A percentile compares a stretch with the other conserved stretches of the same genome.
Conservation (phyloP, 1,140 invertebrate species). For the Drosophila insularis region DNA sequence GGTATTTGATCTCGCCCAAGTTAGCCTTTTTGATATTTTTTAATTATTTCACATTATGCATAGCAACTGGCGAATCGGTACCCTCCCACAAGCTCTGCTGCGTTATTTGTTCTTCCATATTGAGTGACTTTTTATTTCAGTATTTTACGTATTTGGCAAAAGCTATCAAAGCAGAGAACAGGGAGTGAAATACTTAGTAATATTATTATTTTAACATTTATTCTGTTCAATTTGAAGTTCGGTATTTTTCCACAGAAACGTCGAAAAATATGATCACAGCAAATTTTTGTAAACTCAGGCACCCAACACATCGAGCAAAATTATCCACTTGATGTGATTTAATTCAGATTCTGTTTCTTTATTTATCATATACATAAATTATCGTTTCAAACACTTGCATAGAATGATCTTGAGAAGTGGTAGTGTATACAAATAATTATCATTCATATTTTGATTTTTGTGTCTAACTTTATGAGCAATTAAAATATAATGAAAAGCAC, state of each 20-base stretch:
- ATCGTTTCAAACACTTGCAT: not conserved
- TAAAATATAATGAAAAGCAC: constrained; percentile 44
- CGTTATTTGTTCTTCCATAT: constrained; percentile 7
- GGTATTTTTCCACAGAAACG: no score
- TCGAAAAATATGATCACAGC: no score
- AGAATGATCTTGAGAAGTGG: constrained; percentile 48
- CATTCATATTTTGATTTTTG: constrained; percentile 38
- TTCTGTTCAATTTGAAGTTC: no score
- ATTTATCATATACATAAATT: constrained; percentile 4
- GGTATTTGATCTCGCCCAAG: no score
- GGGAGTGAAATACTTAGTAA: constrained; percentile 36
- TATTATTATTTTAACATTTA: constrained; percentile 23
- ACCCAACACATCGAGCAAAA: not conserved
- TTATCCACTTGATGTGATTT: not conserved
- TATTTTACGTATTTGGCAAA: constrained; percentile 55
- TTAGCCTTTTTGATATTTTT: not conserved
- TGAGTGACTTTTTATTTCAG: constrained; percentile 38
- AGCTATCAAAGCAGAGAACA: constrained; percentile 32
- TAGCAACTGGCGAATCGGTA: not conserved
- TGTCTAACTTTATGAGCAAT: constrained; percentile 43
- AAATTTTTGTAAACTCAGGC: not conserved
- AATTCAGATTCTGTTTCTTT: constrained; percentile 13
- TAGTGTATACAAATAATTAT: constrained; percentile 26
- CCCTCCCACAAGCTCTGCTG: not conserved
- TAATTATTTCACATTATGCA: constrained; percentile 15